Base-by-base conservation (phyloP, 2,113 vertebrate species). In the Scomber colias region DNA sequence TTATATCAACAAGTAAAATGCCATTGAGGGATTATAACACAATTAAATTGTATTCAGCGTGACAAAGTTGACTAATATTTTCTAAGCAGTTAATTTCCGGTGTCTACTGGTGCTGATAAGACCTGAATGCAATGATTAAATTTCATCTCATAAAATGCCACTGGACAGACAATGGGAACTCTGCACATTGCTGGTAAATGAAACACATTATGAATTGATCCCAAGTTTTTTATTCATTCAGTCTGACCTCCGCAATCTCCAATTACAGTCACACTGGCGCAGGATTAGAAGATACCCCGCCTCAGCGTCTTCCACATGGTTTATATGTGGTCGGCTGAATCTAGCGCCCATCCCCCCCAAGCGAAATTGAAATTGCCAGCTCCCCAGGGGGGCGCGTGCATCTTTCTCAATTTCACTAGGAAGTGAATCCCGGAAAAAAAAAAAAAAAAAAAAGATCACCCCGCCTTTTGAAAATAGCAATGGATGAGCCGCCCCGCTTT, bases 1-100 rank as follows among this genome's bases (percentile, higher is more conserved):
- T 61, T 78, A 40, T 74, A 80, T 88, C 81, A 81, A 85, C 81
- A 83, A 80, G 40, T 79, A 65, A 81, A 81, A 79, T 53, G 56
- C 54, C 75, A 66, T 21, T 30, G 57, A 63, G 24, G 71, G 83
- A 87, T 87, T 78, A 84, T 50, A 67, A 82, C 53, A 57, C 80
- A 80, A 74, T 85, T 79, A 80, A 71, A 63, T 81, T 56, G 63
- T 66, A 70, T 83, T 73, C 56, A 63, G 56, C 11, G 16, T 72
- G 70, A 86, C 78, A 73, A 81, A 86, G 67, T 79, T 81, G 82
- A 87, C 74, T 77, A 71, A 81, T 82, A 80, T 81, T 81, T 86
- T 79, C 70, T 40, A 66, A 82, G 79, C 69, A 65, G 81, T 88
- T 90, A 62, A 87, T 93, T 91, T 87, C 63, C 82, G 77, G 89